A percentile compares a stretch with the other conserved stretches of the same genome.
These are phyloP conservation scores for Trichonephila clavipes DNA, from an alignment of 1,140 invertebrate genomes.

Conservation along the genomic window DNA sequence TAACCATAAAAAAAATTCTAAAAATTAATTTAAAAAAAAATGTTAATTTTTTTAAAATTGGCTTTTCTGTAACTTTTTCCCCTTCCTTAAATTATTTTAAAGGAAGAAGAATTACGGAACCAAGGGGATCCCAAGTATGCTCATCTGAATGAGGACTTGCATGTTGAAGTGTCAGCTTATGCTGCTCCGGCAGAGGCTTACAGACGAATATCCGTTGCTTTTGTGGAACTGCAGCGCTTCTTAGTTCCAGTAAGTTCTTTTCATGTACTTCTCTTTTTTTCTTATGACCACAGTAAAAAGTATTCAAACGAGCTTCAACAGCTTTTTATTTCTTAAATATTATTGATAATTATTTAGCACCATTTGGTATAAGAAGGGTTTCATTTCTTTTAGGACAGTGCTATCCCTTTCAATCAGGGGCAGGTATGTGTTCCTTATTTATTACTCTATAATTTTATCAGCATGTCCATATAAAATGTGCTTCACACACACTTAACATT, in stretches of 20 bases:
- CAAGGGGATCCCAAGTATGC: conserved; percentile 94
- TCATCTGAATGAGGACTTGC: conserved; percentile 94
- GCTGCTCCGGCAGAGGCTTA: conserved; percentile 95
- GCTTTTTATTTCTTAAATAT: not conserved
- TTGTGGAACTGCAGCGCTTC: conserved; percentile 87
- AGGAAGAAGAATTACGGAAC: conserved; percentile 93
- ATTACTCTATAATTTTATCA: no score
- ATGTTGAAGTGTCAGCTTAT: conserved; percentile 94
- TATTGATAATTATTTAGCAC: not conserved
- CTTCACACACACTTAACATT: no score
- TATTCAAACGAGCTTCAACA: no score
- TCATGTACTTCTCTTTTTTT: not conserved
- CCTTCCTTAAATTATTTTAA: conserved; percentile 69
- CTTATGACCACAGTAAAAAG: no score
- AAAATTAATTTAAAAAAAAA: not conserved
- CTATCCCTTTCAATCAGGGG: not conserved
- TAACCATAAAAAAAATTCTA: not conserved
- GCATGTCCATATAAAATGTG: no score
- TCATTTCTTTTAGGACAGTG: conserved; percentile 1
- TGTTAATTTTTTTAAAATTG: no score
- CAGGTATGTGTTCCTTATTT: not conserved
- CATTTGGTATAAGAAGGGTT: not conserved
- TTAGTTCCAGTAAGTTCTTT: conserved; percentile 81
- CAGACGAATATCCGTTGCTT: conserved; percentile 92
- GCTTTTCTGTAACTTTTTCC: no score